These are phyloP conservation scores for Charadrius vociferus DNA, from an alignment of 2,113 vertebrate genomes.

Conservation along the genomic window DNA sequence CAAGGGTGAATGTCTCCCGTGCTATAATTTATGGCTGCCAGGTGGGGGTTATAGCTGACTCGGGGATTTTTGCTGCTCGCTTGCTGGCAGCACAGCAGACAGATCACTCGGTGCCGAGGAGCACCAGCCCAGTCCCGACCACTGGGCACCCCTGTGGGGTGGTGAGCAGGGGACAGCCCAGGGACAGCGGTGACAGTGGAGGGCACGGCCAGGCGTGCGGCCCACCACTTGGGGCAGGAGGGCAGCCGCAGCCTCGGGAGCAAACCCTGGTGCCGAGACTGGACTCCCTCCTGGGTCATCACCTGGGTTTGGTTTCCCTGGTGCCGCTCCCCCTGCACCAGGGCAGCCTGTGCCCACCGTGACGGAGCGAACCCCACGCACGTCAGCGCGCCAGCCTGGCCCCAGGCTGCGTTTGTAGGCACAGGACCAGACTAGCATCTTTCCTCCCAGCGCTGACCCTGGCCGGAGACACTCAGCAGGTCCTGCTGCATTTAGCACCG, in stretches of 20 bases:
- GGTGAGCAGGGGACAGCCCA: neutral
- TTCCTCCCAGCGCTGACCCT: neutral
- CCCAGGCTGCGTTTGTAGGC: neutral
- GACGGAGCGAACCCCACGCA: accelerated
- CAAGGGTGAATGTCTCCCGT: neutral
- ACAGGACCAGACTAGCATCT: neutral
- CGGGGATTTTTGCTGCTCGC: neutral
- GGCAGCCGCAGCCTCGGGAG: neutral
- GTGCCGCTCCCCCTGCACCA: accelerated
- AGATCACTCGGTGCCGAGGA: accelerated
- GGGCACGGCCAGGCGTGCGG: accelerated
- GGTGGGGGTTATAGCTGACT: conserved; percentile 53
- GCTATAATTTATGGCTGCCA: conserved; percentile 48
- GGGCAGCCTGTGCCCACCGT: neutral
- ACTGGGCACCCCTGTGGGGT: neutral
- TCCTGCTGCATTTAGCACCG: neutral
- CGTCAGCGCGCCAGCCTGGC: neutral
- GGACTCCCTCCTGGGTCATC: neutral
- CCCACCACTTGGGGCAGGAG: neutral
- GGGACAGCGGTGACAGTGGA: neutral
- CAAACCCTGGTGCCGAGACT: neutral
- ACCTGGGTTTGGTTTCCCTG: neutral
- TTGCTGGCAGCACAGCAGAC: neutral
- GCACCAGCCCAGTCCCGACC: accelerated
- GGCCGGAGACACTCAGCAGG: neutral